phyloP scores from a whole-genome alignment of 1,140 invertebrate species.

The Subanguina moxae region DNA sequence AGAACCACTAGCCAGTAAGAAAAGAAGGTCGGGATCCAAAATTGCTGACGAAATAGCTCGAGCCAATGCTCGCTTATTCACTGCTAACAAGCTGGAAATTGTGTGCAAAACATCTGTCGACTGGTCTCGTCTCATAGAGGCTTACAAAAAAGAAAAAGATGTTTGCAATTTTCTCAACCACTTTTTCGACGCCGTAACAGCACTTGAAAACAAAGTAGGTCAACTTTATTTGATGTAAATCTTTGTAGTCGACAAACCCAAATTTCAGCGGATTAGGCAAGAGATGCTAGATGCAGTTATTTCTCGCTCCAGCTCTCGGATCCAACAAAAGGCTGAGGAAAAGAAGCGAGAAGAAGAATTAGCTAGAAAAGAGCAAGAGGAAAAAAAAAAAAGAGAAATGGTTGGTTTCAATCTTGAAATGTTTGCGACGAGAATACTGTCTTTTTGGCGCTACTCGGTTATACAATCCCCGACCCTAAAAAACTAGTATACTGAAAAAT shows the following conservation, averaged over 20 bases:
- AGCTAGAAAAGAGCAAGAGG: not conserved
- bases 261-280: not conserved
- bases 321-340: not conserved
- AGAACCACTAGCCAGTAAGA: not conserved
- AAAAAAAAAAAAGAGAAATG: slow-evolving; percentile 2
- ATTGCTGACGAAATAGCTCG: not conserved
- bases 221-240: not conserved
- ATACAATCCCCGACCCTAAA: too few species aligned
- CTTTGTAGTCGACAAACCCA: not conserved
- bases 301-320: not conserved
- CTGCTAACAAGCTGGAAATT: not conserved
- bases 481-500: too few species aligned
- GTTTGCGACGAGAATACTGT: too few species aligned
- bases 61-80: slow-evolving; percentile 7
- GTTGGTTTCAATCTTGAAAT: not conserved
- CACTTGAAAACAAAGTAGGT: not conserved
- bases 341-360: not conserved
- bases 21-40: slow-evolving; percentile 7
- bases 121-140: not conserved
- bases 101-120: not conserved
- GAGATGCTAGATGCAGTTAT: not conserved
- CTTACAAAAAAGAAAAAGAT: not conserved
- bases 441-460: too few species aligned
- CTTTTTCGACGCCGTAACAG: not conserved
- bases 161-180: not conserved